Conservation (phyloP, 2,113 vertebrate species). For the Vireo altiloquus region DNA sequence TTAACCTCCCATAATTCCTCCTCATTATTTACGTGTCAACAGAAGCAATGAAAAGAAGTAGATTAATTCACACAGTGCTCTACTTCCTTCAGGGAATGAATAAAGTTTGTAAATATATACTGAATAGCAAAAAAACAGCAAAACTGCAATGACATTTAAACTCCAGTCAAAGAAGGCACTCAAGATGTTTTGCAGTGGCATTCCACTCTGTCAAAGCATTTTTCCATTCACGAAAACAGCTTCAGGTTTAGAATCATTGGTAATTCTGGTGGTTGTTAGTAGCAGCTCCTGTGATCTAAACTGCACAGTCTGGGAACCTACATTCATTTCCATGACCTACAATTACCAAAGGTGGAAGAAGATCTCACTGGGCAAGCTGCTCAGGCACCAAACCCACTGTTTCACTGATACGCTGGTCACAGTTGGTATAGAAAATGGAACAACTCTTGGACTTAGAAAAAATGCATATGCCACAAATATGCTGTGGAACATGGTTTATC, state of each 20-base stretch:
- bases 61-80: neutral
- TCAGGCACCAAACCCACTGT: neutral
- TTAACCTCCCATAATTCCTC: slow-evolving; percentile 5
- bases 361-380: neutral
- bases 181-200: neutral
- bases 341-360: slow-evolving; percentile 1
- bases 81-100: neutral
- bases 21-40: slow-evolving; percentile 20
- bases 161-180: neutral
- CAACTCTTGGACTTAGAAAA: neutral
- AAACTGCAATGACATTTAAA: slow-evolving; percentile 4
- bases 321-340: neutral
- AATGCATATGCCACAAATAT: neutral
- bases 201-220: neutral
- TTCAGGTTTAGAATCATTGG: neutral
- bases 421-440: neutral
- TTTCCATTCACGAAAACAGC: neutral
- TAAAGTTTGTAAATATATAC: slow-evolving; percentile 34
- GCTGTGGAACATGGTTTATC: neutral
- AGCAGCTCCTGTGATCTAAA: neutral
- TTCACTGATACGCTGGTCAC: neutral
- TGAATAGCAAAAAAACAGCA: neutral
- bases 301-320: neutral
- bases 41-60: slow-evolving; percentile 1
- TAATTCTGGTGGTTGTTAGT: neutral